phyloP scores from a whole-genome alignment of 2,797 vertebrate genomes.

The Sebastes iracundus region DNA sequence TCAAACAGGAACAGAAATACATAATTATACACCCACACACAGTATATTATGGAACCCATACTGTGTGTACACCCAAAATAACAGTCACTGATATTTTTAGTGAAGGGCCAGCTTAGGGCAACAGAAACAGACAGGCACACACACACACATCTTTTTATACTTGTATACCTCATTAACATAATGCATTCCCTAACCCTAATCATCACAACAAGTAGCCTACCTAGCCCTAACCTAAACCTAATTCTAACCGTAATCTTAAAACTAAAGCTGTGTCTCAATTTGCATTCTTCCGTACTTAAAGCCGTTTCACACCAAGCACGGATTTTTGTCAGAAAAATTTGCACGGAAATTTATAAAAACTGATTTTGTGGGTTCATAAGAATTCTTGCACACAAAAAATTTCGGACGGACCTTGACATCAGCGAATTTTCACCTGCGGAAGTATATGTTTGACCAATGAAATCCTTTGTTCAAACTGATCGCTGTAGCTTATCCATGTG shows the following conservation, averaged over 20 bases:
- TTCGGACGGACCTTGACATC: accelerated
- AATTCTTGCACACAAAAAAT: no score
- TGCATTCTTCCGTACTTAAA: neutral
- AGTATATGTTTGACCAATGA: no score
- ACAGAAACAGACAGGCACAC: constrained; percentile 2
- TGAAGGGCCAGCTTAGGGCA: constrained; percentile 15
- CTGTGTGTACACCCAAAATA: constrained; percentile 51
- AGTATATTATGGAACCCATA: constrained; percentile 45
- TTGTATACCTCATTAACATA: neutral
- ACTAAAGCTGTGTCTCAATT: neutral
- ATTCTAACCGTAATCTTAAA: neutral
- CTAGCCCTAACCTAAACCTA: no score
- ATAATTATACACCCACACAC: constrained; percentile 68
- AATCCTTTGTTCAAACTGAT: no score
- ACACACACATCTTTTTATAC: neutral
- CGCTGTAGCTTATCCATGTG: no score
- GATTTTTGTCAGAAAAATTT: no score
- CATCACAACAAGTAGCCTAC: no score
- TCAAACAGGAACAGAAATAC: constrained; percentile 44
- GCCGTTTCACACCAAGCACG: no score
- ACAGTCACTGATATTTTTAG: constrained; percentile 61
- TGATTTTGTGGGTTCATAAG: no score
- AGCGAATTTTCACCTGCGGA: no score
- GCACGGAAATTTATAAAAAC: no score
- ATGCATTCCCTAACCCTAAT: neutral